Percentiles rank a stretch among this genome's conserved stretches.
Evolutionary conservation across 2,113 vertebrate species (phyloP).

Genomic region (Cisticola juncidis): DNA sequence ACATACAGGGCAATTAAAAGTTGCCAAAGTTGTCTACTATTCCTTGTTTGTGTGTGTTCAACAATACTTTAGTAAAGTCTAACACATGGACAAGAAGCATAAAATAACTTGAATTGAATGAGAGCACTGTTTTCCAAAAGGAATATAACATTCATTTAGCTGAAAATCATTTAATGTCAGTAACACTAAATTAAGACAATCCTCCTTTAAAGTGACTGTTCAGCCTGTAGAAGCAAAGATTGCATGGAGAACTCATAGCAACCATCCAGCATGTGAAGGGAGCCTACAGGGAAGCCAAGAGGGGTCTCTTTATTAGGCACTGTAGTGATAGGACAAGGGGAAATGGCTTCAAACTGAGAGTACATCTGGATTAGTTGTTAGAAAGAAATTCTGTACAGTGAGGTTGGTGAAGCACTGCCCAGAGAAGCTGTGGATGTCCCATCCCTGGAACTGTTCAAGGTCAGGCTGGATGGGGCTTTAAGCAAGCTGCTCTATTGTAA

Average conservation of each 20-base stretch:
- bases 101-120: not conserved
- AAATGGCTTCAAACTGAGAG: not conserved
- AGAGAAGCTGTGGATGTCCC: not conserved
- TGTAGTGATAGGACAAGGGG: not conserved
- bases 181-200: not conserved
- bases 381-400: not conserved
- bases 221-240: not conserved
- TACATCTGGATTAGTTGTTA: not conserved
- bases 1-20: not conserved
- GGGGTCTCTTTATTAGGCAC: not conserved
- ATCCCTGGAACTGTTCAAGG: not conserved
- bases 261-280: not conserved
- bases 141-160: not conserved
- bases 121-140: not conserved
- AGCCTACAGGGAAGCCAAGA: not conserved
- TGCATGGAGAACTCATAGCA: not conserved
- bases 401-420: not conserved
- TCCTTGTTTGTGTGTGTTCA: not conserved
- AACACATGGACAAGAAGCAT: not conserved
- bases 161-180: not conserved
- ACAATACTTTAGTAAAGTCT: not conserved
- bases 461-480: accelerated
- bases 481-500: not conserved
- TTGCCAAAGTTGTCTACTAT: not conserved
- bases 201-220: not conserved